Evolutionary conservation across 2,888 invertebrate genomes (phyloP).

Genomic region (Campoplex nolae): DNA sequence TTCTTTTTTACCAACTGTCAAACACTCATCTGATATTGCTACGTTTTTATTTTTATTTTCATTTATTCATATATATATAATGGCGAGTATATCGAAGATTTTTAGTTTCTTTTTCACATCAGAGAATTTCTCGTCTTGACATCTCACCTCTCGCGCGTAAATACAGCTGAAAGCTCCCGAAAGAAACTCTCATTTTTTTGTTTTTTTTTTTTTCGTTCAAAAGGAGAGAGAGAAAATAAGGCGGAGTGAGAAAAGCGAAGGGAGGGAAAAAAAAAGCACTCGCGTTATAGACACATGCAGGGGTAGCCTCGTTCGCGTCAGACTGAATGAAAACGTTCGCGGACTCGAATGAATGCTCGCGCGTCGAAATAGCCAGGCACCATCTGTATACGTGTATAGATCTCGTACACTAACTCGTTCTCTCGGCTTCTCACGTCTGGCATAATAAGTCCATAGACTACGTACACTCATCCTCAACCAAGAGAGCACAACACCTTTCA

Average conservation of each 20-base stretch:
- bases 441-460: slow-evolving; percentile 67
- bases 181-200: not conserved
- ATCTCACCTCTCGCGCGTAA: slow-evolving; percentile 57
- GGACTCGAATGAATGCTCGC: slow-evolving; percentile 70
- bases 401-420: slow-evolving; percentile 54
- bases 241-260: slow-evolving; percentile 36
- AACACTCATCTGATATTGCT: too few species aligned
- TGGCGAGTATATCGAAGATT: not conserved
- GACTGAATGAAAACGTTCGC: slow-evolving; percentile 69
- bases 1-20: too few species aligned
- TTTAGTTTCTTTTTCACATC: not conserved
- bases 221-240: slow-evolving; percentile 35
- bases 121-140: slow-evolving; percentile 1
- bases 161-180: slow-evolving; percentile 12
- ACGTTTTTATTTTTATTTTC: too few species aligned
- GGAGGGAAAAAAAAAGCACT: slow-evolving; percentile 33
- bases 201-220: slow-evolving; percentile 3
- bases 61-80: too few species aligned
- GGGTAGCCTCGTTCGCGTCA: slow-evolving; percentile 69
- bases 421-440: slow-evolving; percentile 69
- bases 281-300: slow-evolving; percentile 59
- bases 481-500: slow-evolving; percentile 33
- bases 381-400: slow-evolving; percentile 63
- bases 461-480: slow-evolving; percentile 57
- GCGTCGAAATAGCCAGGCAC: slow-evolving; percentile 66